phyloP scores from a whole-genome alignment of 1,140 invertebrate genomes.

The Drosophila serrata region DNA sequence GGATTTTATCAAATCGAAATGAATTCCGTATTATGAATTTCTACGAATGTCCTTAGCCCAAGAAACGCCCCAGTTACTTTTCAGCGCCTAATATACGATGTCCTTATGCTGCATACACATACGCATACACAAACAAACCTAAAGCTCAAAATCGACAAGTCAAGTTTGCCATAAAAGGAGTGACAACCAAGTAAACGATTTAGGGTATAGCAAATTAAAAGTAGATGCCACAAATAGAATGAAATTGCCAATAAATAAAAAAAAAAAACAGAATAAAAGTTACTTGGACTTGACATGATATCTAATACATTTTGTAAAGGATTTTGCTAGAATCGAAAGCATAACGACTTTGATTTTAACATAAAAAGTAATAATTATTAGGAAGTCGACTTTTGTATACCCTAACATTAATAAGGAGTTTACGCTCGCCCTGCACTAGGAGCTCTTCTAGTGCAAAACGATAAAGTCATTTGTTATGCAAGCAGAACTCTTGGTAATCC shows the following conservation, averaged over 20 bases:
- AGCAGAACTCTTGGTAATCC: no score
- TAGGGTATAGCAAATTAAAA: conserved; percentile 32
- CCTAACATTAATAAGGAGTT: conserved; percentile 21
- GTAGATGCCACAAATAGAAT: conserved; percentile 40
- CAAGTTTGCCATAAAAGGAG: no score
- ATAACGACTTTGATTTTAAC: no score
- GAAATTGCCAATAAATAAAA: conserved; percentile 26
- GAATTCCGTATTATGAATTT: no score
- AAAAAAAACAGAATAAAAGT: conserved; percentile 28
- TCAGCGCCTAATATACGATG: no score
- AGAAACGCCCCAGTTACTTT: no score
- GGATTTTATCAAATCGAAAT: conserved; percentile 8
- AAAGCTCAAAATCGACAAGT: no score
- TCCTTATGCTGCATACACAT: no score
- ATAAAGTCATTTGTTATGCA: conserved; percentile 5
- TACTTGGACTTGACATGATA: conserved; percentile 22
- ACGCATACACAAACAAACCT: no score
- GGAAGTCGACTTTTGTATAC: background rate
- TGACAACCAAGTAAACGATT: no score
- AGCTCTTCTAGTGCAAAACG: conserved; percentile 11
- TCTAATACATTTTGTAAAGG: conserved; percentile 38
- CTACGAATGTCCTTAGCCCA: no score
- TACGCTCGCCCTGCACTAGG: conserved; percentile 8
- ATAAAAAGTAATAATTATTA: conserved; percentile 6
- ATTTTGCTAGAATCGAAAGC: no score